Evolutionary conservation across 2,797 vertebrate species (phyloP), one percentile per base, ranked within the genome.

Genomic region (Garrulus glandarius): DNA sequence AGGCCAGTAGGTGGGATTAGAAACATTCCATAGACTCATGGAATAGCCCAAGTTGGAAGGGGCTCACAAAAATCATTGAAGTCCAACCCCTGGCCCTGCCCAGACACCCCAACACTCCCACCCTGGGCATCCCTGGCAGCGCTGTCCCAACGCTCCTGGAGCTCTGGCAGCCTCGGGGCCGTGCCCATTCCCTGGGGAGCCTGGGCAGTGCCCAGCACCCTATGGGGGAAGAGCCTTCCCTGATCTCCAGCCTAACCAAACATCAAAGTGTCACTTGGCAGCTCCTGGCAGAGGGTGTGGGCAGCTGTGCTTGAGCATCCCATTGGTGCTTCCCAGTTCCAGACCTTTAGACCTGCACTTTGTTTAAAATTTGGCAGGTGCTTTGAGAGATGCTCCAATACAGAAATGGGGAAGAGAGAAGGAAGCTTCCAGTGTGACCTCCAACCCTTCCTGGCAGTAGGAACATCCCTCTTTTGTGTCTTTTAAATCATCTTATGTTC

Each of bases 211-310:
- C 63, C 71, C n/a, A 24, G n/a, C 53, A 53, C 23, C 36, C 64
- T 23, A 29, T 24, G 64, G 34, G 41, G 64, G 24, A 24, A 12
- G 47, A 3, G 0, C 30, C 26, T 32, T 3, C 2, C 29, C 39
- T 36, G 5, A 2, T 1, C 0, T 13, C 26, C 49, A 5, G 0
- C 52, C 26, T 8, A 1, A 49, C 13, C n/a, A 23, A 60, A 23
- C 24, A 12, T 30, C 49, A 12, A 6, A 27, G 43, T 8, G 57
- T 13, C 47, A 7, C 5, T 18, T 1, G 18, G 64, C 34, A 69
- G 56, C 46, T 4, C 14, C 57, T 32, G 56, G 56, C 56, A 26
- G 24, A 22, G 72, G 29, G 1, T 0, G 2, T 10, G 44, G 36
- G 36, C 23, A n/a, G 50, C 60, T 6, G 17, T 39, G 30, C 39